These are phyloP conservation scores for Rhopilema esculentum DNA, from an alignment of 30 jellyfish, hydroid and myxozoan genomes.

Conservation along the genomic window DNA sequence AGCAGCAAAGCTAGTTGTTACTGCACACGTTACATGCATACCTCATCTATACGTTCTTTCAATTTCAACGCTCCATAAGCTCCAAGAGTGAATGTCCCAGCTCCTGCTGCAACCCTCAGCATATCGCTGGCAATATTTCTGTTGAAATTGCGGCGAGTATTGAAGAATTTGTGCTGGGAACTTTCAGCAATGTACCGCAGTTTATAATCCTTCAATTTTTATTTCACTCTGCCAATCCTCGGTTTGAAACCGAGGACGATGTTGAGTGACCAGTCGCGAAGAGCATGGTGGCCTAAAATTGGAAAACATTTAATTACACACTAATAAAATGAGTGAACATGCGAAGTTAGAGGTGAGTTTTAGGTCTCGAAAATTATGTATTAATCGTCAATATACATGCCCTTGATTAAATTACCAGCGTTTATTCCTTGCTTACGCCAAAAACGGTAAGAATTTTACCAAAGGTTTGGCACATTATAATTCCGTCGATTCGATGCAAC, in stretches of 20 bases:
- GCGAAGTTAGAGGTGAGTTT: not conserved
- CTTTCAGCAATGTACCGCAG: not conserved
- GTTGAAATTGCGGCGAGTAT: too few species aligned
- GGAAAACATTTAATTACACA: not conserved
- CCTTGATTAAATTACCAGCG: not conserved
- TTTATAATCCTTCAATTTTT: not conserved
- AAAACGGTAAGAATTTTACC: too few species aligned
- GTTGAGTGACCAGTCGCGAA: not conserved
- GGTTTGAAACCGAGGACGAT: not conserved
- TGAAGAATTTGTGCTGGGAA: too few species aligned
- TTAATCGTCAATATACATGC: not conserved
- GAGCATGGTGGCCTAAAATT: not conserved
- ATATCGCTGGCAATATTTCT: too few species aligned
- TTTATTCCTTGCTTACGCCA: too few species aligned
- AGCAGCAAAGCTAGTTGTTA: not conserved
- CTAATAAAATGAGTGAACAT: not conserved
- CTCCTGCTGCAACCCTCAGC: slow-evolving; percentile 38
- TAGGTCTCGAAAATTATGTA: not conserved
- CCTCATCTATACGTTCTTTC: not conserved
- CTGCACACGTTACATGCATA: not conserved
- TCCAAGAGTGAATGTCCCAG: slow-evolving; percentile 51
- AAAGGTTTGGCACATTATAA: too few species aligned
- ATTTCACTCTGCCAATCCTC: not conserved
- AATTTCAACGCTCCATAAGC: slow-evolving; percentile 53
- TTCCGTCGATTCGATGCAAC: too few species aligned